Conservation (phyloP, 2,113 vertebrate species). For the Trematocara marginatum region DNA sequence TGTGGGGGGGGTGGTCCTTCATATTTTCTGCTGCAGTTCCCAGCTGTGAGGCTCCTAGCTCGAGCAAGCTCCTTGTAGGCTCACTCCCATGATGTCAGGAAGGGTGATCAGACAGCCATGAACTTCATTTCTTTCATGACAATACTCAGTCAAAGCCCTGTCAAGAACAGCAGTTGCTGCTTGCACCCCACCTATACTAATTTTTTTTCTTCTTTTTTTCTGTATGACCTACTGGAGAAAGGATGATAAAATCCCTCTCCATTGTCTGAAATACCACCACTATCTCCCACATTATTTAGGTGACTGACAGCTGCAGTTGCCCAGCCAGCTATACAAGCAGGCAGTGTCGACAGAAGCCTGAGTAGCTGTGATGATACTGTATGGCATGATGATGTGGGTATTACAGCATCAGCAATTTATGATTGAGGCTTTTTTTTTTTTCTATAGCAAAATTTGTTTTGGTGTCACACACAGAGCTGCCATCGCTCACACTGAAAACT, state of each 20-base stretch:
- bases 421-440: background rate
- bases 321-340: constrained; percentile 2
- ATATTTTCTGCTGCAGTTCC: constrained; percentile 9
- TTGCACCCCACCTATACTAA: constrained; percentile 49
- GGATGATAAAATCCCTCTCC: constrained; percentile 59
- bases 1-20: background rate
- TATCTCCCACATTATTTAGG: constrained; percentile 59
- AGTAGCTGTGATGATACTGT: constrained; percentile 55
- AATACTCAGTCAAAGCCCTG: constrained; percentile 42
- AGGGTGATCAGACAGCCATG: constrained; percentile 4
- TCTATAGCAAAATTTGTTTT: background rate
- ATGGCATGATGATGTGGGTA: constrained; percentile 35
- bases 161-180: constrained; percentile 26
- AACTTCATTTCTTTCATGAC: constrained; percentile 1
- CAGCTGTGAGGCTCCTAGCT: background rate
- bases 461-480: background rate
- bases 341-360: constrained; percentile 47
- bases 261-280: constrained; percentile 62
- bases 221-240: constrained; percentile 49
- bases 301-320: constrained; percentile 67
- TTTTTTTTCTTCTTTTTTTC: background rate
- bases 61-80: background rate
- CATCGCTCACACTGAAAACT: background rate
- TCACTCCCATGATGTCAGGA: background rate
- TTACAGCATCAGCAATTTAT: constrained; percentile 66